A percentile compares a stretch with the other conserved stretches of the same genome.
Conservation (phyloP, 2,888 invertebrate genomes). For the Drosophila affinis region DNA sequence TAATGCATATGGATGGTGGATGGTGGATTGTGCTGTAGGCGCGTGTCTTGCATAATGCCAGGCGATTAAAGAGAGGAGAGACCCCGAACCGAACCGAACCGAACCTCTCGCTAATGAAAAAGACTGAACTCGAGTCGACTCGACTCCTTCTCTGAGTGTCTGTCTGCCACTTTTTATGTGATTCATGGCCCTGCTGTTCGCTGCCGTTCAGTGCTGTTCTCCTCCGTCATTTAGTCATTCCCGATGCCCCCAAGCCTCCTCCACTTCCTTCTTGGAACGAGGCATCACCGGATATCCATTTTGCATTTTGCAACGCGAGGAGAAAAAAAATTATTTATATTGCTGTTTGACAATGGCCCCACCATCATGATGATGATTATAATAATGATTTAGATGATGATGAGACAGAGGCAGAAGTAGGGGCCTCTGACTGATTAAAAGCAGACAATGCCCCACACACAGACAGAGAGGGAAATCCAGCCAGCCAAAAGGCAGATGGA, state of each 20-base stretch:
- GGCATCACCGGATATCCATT: slow-evolving; percentile 71
- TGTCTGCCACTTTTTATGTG: slow-evolving; percentile 52
- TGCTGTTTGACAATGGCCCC: slow-evolving; percentile 35
- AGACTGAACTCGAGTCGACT: slow-evolving; percentile 14
- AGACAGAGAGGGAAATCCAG: slow-evolving; percentile 27
- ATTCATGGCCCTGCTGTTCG: slow-evolving; percentile 53
- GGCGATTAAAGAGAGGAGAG: slow-evolving; percentile 62
- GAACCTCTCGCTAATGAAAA: slow-evolving; percentile 52
- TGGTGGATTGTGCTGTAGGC: slow-evolving; percentile 57
- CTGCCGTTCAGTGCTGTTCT: neutral
- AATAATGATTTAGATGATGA: slow-evolving; percentile 45
- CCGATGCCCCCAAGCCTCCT: slow-evolving; percentile 10
- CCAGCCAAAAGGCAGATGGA: neutral
- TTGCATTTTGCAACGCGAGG: slow-evolving; percentile 48
- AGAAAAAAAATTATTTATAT: slow-evolving; percentile 39
- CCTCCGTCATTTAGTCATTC: slow-evolving; percentile 31
- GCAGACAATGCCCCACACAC: slow-evolving; percentile 40
- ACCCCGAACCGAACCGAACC: slow-evolving; percentile 5
- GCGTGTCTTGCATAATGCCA: slow-evolving; percentile 76
- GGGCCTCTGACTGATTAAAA: slow-evolving; percentile 69
- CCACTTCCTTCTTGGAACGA: slow-evolving; percentile 63
- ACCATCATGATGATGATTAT: slow-evolving; percentile 33
- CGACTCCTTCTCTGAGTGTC: neutral
- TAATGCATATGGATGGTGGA: slow-evolving; percentile 48
- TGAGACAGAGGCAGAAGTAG: slow-evolving; percentile 42